Evolutionary conservation across 1,140 invertebrate species (phyloP), one percentile per base, ranked within the genome.

Genomic region (Tenebrio molitor): DNA sequence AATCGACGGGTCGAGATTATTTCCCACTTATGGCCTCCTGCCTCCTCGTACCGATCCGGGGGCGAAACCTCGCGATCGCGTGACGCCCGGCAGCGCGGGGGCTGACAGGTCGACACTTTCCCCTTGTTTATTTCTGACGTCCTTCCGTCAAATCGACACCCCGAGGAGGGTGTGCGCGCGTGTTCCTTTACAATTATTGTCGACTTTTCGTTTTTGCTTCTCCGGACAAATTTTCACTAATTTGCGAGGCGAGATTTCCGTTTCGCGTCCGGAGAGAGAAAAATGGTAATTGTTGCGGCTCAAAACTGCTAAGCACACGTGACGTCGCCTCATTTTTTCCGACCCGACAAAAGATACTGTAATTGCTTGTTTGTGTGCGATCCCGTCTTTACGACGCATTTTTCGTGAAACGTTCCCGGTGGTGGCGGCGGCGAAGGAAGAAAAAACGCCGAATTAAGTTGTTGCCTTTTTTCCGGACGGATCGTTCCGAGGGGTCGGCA

Each of bases 341-440:
- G 19, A 53, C 46, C 5, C 21, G 46, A 53, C 23, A 53, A 53
- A 53, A 53, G 46, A 53, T 53, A 53, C 46, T 29, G 21, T 58
- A 58, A 58, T 58, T 58, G 50, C 23, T 58, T 58, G 50, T 58
- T 58, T 58, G 50, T 58, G 50, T 58, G 50, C 23, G 29, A 58
- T 58, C 23, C 23, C n/a, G 50, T n/a, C 29, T 58, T 58, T 58
- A 58, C 15, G 21, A 58, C 21, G n/a, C 15, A 29, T 58, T 58
- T 58, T 58, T 15, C 21, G 21, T 15, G 15, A 17, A 58, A 29
- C 23, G 50, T 58, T 58, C 19, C 21, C 3, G 25, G 8, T 4
- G 23, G 23, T 7, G 50, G 14, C 21, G 50, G 50, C 14, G 23
- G n/a, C n/a, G n/a, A n/a, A 29, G 16, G 29, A 29, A 23, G 15